Evolutionary conservation across 2,797 vertebrate genomes (phyloP).

Genomic region (Acipenser ruthenus): DNA sequence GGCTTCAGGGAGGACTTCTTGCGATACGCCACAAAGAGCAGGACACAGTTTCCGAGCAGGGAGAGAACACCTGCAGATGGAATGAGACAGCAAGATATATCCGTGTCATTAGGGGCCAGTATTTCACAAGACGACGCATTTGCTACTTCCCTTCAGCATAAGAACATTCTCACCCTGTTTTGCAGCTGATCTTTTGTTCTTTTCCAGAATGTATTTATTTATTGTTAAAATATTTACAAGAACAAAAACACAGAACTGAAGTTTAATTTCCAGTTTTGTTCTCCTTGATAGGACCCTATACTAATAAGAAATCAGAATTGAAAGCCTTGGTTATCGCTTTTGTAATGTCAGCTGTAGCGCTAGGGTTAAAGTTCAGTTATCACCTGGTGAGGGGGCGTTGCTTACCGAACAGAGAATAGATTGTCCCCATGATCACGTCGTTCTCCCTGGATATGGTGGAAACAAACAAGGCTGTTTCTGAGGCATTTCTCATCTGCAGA

Average conservation of each 20-base stretch:
- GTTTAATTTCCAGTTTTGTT: no score
- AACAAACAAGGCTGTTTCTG: constrained; percentile 50
- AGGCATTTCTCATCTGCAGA: constrained; percentile 73
- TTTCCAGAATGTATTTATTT: no score
- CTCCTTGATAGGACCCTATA: no score
- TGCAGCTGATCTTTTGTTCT: no score
- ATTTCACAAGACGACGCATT: no score
- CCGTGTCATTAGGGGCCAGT: no score
- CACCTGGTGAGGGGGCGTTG: constrained; percentile 1
- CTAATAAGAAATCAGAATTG: background rate
- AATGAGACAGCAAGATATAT: no score
- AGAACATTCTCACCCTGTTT: no score
- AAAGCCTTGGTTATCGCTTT: background rate
- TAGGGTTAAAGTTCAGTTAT: background rate
- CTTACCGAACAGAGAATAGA: constrained; percentile 73
- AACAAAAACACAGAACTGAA: no score
- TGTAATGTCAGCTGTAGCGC: no score
- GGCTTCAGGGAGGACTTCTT: constrained; percentile 75
- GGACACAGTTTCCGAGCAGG: constrained; percentile 62
- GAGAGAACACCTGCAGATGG: constrained; percentile 54
- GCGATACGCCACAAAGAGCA: constrained; percentile 71
- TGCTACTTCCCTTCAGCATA: no score
- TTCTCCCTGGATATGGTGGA: constrained; percentile 68
- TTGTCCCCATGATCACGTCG: constrained; percentile 67
- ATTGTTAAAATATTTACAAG: no score